Conservation (phyloP, 2,888 invertebrate species). For the Glyphotaelius pellucidus region DNA sequence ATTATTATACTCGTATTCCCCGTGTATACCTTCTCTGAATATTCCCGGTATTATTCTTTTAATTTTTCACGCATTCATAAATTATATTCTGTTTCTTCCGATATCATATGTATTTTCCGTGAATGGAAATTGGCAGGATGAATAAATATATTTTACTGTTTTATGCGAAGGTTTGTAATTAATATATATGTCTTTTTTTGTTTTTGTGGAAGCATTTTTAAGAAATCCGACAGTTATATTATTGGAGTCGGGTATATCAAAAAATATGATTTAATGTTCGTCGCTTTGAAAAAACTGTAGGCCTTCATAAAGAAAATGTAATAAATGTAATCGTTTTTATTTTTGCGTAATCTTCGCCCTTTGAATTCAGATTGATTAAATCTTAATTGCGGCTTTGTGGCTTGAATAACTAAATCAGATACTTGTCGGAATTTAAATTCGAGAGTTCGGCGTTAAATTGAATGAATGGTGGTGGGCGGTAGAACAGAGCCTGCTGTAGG, state of each 20-base stretch:
- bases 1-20: background rate
- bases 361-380: slow-evolving; percentile 2
- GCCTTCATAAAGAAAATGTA: background rate
- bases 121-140: background rate
- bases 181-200: background rate
- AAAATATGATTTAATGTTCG: background rate
- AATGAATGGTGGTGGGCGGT: background rate
- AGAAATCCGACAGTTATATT: background rate
- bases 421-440: slow-evolving; percentile 10
- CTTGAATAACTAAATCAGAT: slow-evolving; percentile 19
- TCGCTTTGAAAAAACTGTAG: background rate
- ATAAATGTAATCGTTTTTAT: background rate
- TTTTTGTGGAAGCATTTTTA: no score
- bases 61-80: slow-evolving; percentile 49
- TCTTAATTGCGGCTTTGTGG: background rate
- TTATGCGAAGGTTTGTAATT: background rate
- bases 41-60: slow-evolving; percentile 48
- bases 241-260: background rate
- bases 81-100: background rate
- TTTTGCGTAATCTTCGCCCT: background rate
- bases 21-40: background rate
- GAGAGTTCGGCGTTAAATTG: slow-evolving; percentile 30
- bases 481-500: background rate
- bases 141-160: background rate
- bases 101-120: background rate